These are phyloP conservation scores for Monopterus albus DNA, from an alignment of 2,113 vertebrate species.

Conservation along the genomic window DNA sequence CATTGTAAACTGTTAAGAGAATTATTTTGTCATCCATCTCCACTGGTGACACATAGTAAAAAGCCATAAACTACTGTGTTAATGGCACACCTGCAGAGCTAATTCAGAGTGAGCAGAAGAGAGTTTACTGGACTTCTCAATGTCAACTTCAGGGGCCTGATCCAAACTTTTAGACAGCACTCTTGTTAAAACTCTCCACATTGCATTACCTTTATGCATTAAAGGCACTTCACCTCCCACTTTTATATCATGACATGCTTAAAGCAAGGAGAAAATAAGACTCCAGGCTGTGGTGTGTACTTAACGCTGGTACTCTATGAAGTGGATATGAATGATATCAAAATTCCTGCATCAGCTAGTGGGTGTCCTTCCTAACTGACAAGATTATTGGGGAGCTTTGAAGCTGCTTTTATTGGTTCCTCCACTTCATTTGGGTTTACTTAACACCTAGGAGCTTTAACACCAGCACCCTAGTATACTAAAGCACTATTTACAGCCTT, in stretches of 20 bases:
- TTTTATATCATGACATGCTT: conserved; percentile 68
- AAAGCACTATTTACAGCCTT: conserved; percentile 68
- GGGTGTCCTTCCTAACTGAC: conserved; percentile 74
- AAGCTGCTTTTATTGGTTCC: conserved; percentile 73
- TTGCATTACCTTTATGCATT: conserved; percentile 78
- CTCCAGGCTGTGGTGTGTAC: conserved; percentile 43
- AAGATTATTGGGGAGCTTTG: conserved; percentile 74
- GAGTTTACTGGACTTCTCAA: conserved; percentile 71
- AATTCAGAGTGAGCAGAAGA: conserved; percentile 45
- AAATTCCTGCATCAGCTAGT: conserved; percentile 61
- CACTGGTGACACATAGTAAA: conserved; percentile 55
- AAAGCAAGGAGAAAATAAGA: conserved; percentile 67
- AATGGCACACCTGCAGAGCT: conserved; percentile 68
- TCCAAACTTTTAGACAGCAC: conserved; percentile 68
- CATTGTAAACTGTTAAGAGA: conserved; percentile 49
- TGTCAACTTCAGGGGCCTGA: conserved; percentile 61
- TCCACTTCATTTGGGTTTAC: conserved; percentile 78
- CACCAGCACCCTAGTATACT: conserved; percentile 35
- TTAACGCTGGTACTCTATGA: conserved; percentile 52
- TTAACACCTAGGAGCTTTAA: conserved; percentile 73
- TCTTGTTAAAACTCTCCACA: conserved; percentile 72
- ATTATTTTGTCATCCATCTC: conserved; percentile 72
- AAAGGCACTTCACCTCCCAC: conserved; percentile 67
- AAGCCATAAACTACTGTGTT: conserved; percentile 58
- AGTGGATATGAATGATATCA: conserved; percentile 74